Conservation (phyloP, 2,888 invertebrate species). For the Eupithecia subfuscata region DNA sequence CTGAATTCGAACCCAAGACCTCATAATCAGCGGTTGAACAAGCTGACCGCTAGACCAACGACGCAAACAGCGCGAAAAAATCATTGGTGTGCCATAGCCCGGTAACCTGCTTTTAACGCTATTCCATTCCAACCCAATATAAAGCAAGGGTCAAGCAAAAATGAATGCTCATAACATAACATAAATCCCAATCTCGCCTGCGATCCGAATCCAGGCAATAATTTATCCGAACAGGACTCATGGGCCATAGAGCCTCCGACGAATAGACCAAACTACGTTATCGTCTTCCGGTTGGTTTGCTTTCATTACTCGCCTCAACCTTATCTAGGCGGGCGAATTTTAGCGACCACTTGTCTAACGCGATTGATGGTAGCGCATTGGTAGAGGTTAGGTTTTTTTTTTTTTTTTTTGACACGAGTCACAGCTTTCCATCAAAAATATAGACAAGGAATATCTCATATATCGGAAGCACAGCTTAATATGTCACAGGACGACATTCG, state of each 20-base stretch:
- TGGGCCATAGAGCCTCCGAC: conserved; percentile 10
- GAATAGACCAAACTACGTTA: conserved; percentile 51
- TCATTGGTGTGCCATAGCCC: not conserved
- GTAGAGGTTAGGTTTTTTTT: not conserved
- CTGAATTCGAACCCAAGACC: no score
- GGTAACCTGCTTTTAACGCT: not conserved
- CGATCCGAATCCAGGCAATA: conserved; percentile 4
- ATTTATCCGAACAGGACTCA: conserved; percentile 11
- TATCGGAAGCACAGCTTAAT: not conserved
- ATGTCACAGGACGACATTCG: not conserved
- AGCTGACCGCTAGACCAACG: no score
- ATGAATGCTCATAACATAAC: not conserved
- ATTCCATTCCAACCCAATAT: not conserved
- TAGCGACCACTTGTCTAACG: conserved; percentile 52
- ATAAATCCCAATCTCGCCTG: conserved; percentile 1
- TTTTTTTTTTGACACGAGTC: not conserved
- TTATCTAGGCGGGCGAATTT: conserved; percentile 59
- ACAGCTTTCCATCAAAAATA: not conserved
- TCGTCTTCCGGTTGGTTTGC: conserved; percentile 62
- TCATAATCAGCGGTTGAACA: no score
- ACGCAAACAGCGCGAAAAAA: not conserved
- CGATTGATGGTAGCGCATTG: conserved; percentile 47
- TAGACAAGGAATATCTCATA: not conserved
- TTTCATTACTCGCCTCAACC: conserved; percentile 59
- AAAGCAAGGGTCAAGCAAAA: not conserved